A percentile compares a stretch with the other conserved stretches of the same genome.
Conservation (phyloP, 2,888 invertebrate genomes). For the Argyresthia albistria region DNA sequence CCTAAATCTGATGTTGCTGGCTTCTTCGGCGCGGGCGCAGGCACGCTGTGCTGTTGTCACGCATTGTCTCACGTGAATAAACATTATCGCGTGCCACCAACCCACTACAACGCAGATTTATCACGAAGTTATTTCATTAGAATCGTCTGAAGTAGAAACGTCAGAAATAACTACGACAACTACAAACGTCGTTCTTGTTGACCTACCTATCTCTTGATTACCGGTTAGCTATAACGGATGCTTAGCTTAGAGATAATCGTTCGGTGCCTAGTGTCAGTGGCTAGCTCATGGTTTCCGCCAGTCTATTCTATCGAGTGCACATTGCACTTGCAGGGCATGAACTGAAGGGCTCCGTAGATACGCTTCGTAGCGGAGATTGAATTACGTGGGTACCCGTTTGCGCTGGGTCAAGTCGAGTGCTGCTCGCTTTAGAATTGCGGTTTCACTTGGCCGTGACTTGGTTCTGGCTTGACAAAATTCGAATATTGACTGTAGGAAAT, state of each 20-base stretch:
- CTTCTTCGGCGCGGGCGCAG: slow-evolving; percentile 1
- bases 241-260: background rate
- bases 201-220: background rate
- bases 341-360: slow-evolving; percentile 24
- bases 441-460: no score
- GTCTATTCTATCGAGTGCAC: no score
- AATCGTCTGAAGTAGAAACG: background rate
- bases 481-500: no score
- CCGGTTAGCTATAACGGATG: background rate
- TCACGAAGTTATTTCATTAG: no score
- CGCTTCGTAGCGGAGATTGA: slow-evolving; percentile 42
- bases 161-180: background rate
- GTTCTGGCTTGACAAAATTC: no score
- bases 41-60: slow-evolving; percentile 6
- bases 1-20: slow-evolving; percentile 9
- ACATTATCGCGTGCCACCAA: background rate
- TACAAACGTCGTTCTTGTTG: slow-evolving; percentile 19
- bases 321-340: no score
- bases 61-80: slow-evolving; percentile 11
- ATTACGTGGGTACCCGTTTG: slow-evolving; percentile 21
- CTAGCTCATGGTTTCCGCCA: no score
- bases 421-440: background rate
- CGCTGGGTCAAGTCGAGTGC: background rate
- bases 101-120: background rate
- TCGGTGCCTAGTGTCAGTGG: no score